phyloP scores from a whole-genome alignment of 2,888 invertebrate species.

The Lordiphosa andalusiaca region DNA sequence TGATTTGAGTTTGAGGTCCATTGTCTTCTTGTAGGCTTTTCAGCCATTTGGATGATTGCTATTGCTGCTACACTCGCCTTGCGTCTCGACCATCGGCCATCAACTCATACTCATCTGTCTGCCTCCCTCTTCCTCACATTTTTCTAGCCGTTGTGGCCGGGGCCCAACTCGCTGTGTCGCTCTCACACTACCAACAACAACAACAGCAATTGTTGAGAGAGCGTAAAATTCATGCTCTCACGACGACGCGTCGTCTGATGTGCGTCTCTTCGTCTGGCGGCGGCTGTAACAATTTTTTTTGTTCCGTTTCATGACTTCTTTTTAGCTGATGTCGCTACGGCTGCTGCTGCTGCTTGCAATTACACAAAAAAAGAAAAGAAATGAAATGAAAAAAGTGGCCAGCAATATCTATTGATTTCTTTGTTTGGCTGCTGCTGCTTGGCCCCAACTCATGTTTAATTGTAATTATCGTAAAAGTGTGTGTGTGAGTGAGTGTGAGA shows the following conservation, averaged over 20 bases:
- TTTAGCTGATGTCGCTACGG: constrained; percentile 22
- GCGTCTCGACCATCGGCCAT: constrained; percentile 23
- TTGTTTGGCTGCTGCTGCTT: constrained; percentile 51
- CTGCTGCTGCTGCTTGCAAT: constrained; percentile 26
- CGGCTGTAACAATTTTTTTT: constrained; percentile 65
- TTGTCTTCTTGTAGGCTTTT: constrained; percentile 38
- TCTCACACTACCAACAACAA: constrained; percentile 34
- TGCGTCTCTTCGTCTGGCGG: constrained; percentile 62
- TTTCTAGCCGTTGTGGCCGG: constrained; percentile 61
- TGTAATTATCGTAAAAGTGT: constrained; percentile 56
- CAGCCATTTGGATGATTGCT: constrained; percentile 59
- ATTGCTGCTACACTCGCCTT: constrained; percentile 39
- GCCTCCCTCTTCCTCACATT: constrained; percentile 60
- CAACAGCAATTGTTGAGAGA: constrained; percentile 63
- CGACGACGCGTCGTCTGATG: constrained; percentile 37
- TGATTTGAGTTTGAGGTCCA: constrained; percentile 4
- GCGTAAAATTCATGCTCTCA: constrained; percentile 67
- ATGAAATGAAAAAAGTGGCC: constrained; percentile 24
- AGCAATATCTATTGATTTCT: constrained; percentile 73
- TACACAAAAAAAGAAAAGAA: constrained; percentile 17
- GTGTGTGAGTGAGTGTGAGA: constrained; percentile 21
- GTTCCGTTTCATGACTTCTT: constrained; percentile 53
- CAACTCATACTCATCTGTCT: constrained; percentile 60
- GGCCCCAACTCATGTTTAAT: constrained; percentile 61
- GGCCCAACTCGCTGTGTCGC: constrained; percentile 51